Percentiles rank a stretch among this genome's conserved stretches.
phyloP scores from a whole-genome alignment of 1,140 invertebrate species.

The Drosophila santomea region DNA sequence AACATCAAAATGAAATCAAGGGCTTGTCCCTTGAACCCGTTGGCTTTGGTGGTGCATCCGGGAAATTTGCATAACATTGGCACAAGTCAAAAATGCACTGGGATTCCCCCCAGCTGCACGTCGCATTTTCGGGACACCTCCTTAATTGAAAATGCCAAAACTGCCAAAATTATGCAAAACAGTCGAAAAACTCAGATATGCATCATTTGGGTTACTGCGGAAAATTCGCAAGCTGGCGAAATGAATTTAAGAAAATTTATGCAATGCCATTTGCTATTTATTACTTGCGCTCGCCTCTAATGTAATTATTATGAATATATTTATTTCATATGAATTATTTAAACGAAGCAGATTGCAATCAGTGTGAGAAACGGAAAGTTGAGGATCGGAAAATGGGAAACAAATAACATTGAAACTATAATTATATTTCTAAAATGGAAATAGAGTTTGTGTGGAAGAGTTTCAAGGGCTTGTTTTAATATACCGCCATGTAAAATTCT shows the following conservation, averaged over 20 bases:
- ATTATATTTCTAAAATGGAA: not conserved
- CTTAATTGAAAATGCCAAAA: constrained; percentile 76
- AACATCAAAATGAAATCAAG: constrained; percentile 73
- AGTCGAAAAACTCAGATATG: constrained; percentile 34
- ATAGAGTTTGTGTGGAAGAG: not conserved
- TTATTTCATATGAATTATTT: constrained; percentile 9
- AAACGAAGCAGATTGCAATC: constrained; percentile 56
- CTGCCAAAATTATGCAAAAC: constrained; percentile 81
- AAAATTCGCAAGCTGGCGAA: constrained; percentile 47
- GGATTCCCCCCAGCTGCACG: constrained; percentile 27
- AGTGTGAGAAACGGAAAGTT: constrained; percentile 59
- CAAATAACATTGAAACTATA: not conserved
- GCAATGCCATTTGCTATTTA: constrained; percentile 61
- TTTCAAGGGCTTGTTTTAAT: too few relatives aligned
- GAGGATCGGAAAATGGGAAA: not conserved
- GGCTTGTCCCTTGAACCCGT: constrained; percentile 28
- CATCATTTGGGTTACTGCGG: constrained; percentile 59
- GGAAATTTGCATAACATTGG: constrained; percentile 81
- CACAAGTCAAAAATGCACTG: constrained; percentile 73
- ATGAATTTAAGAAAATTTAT: constrained; percentile 56
- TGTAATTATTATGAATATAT: constrained; percentile 52
- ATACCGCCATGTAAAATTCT: too few relatives aligned
- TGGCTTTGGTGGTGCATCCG: constrained; percentile 31
- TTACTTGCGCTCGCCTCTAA: constrained; percentile 34
- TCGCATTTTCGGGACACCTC: constrained; percentile 39